Evolutionary conservation across 2,797 vertebrate genomes (phyloP).

Genomic region (Champsocephalus esox): DNA sequence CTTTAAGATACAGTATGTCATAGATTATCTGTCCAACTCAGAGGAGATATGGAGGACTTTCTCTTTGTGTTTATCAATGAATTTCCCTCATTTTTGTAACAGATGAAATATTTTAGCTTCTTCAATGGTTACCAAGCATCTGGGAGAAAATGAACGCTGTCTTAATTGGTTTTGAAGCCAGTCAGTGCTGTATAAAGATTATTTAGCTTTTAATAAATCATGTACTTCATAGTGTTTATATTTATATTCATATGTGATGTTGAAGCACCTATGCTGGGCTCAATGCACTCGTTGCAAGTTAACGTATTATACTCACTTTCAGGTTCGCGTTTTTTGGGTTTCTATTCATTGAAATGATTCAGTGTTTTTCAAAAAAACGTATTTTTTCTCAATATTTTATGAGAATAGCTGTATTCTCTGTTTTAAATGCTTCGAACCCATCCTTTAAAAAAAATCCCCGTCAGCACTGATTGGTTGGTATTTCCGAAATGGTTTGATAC

Average conservation of each 20-base stretch:
- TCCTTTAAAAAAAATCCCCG: no score
- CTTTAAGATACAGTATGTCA: background rate
- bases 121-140: background rate
- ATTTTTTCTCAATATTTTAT: no score
- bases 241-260: background rate
- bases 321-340: no score
- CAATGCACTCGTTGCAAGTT: background rate
- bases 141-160: background rate
- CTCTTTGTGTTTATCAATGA: conserved; percentile 1
- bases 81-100: conserved; percentile 4
- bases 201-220: background rate
- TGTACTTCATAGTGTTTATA: no score
- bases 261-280: background rate
- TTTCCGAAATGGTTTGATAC: no score
- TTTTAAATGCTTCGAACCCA: no score
- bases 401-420: no score
- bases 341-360: no score
- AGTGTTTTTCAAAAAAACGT: no score
- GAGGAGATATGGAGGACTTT: background rate
- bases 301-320: no score
- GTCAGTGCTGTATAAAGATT: background rate
- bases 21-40: background rate
- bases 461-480: no score
- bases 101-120: background rate
- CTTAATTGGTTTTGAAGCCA: background rate